Evolutionary conservation across 2,888 invertebrate genomes (phyloP).

Genomic region (Heliconius sara): DNA sequence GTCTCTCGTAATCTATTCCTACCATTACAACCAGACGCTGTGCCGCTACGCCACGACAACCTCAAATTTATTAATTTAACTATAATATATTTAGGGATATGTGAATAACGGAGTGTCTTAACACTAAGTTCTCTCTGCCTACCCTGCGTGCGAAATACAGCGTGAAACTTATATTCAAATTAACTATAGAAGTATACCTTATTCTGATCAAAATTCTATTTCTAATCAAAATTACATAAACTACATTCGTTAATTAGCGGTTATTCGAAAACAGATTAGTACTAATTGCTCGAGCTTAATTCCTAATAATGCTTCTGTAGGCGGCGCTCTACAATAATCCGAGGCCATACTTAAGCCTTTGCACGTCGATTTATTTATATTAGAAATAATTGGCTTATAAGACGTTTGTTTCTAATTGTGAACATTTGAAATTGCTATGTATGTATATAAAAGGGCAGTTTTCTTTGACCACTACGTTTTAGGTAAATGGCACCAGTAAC

Average conservation of each 20-base stretch:
- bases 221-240: conserved; percentile 8
- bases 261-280: conserved; percentile 11
- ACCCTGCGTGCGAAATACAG: no score
- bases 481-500: no score
- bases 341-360: conserved; percentile 7
- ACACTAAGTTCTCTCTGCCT: no score
- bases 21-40: no score
- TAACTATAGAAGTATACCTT: no score
- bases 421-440: not conserved
- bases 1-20: not conserved
- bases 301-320: conserved; percentile 34
- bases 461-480: not conserved
- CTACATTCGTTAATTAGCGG: conserved; percentile 6
- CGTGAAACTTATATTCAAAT: no score
- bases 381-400: not conserved
- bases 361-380: not conserved
- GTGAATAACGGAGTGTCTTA: no score
- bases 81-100: no score
- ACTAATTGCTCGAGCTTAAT: conserved; percentile 35
- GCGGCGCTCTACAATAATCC: conserved; percentile 16
- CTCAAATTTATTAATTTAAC: no score
- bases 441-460: not conserved
- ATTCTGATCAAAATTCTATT: no score
- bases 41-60: no score
- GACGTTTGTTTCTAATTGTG: not conserved